Percentiles rank a stretch among this genome's conserved stretches.
Conservation (phyloP, 2,797 vertebrate genomes). For the Menidia menidia region DNA sequence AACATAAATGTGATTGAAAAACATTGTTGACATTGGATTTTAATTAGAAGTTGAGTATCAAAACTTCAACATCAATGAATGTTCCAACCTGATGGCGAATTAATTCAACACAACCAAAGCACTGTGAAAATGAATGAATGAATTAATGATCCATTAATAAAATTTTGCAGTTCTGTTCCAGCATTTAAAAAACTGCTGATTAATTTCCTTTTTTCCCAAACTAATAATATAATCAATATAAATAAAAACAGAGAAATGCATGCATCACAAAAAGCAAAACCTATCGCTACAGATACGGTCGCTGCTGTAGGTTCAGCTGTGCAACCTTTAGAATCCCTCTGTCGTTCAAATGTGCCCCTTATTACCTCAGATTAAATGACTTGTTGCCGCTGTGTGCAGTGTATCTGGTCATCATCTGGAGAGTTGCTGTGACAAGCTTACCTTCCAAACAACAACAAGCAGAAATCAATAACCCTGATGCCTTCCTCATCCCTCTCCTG, state of each 20-base stretch:
- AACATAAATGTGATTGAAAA: too few relatives aligned
- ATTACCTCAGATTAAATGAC: slow-evolving; percentile 42
- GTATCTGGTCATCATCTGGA: slow-evolving; percentile 51
- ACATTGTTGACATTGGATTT: too few relatives aligned
- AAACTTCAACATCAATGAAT: too few relatives aligned
- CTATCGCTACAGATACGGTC: background rate
- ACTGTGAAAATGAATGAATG: too few relatives aligned
- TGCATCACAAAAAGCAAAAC: background rate
- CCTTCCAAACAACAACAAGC: slow-evolving; percentile 59
- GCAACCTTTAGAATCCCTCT: slow-evolving; percentile 25
- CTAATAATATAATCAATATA: background rate
- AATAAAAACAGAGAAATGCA: background rate
- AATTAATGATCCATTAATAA: background rate
- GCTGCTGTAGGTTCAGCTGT: background rate
- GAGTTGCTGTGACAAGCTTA: slow-evolving; percentile 49
- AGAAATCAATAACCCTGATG: slow-evolving; percentile 60
- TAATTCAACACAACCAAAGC: too few relatives aligned
- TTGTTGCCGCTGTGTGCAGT: slow-evolving; percentile 36
- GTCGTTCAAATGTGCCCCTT: slow-evolving; percentile 35
- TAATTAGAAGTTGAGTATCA: too few relatives aligned
- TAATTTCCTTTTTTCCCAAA: fast-evolving
- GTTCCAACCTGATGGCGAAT: too few relatives aligned
- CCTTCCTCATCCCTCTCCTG: slow-evolving; percentile 42
- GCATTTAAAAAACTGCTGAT: background rate
- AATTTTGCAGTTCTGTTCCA: background rate